phyloP scores from a whole-genome alignment of 2,113 vertebrate genomes.

The Brachypodius melanocephalos region DNA sequence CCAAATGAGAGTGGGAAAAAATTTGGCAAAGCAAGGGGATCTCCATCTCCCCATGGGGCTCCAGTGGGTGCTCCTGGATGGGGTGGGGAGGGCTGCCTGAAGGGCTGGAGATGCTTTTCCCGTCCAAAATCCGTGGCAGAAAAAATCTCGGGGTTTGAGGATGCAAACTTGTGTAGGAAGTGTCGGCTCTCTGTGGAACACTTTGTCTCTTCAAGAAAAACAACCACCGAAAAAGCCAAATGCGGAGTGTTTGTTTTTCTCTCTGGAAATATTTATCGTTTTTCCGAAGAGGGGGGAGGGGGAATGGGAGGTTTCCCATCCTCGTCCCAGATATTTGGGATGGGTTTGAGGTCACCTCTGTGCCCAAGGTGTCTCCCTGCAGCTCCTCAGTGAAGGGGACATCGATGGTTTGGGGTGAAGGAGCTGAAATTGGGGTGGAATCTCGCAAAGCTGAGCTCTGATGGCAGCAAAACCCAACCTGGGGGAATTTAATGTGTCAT shows the following conservation, averaged over 20 bases:
- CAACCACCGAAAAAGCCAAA: neutral
- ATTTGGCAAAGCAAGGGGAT: neutral
- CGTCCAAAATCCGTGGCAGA: neutral
- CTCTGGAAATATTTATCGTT: neutral
- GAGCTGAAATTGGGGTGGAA: fast-evolving
- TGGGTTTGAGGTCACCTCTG: fast-evolving
- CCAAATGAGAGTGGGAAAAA: neutral
- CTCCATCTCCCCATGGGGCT: neutral
- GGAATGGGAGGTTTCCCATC: neutral
- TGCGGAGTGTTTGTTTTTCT: neutral
- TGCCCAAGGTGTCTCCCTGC: fast-evolving
- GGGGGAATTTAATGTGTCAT: fast-evolving
- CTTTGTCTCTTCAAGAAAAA: constrained; percentile 55
- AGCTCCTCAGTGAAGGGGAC: fast-evolving
- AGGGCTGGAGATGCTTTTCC: neutral
- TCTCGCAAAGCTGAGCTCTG: neutral
- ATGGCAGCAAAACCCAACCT: neutral
- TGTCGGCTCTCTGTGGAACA: constrained; percentile 48
- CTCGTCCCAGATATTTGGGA: fast-evolving
- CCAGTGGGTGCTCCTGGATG: fast-evolving
- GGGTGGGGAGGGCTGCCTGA: neutral
- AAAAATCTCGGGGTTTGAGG: constrained; percentile 5
- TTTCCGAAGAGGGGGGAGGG: fast-evolving
- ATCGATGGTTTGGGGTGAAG: fast-evolving
- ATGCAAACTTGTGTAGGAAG: constrained; percentile 56